Evolutionary conservation across 2,888 invertebrate genomes (phyloP), one percentile per base, ranked within the genome.

Genomic region (Dryococelus australis): DNA sequence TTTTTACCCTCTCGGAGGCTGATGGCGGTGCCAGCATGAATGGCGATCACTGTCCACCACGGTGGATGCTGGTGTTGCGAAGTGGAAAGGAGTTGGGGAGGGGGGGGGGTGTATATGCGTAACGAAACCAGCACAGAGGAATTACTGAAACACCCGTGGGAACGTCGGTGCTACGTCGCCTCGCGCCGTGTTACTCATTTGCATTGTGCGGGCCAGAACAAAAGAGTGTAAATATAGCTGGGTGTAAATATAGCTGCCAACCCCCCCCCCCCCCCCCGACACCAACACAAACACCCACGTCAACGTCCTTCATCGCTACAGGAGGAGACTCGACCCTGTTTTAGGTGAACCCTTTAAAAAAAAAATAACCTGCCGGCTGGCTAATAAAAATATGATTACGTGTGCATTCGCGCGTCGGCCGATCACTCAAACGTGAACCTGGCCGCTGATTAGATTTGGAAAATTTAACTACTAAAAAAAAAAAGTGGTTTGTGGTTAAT

Each of bases 11-110:
- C 65, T n/a, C 16, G 4, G 2, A 1, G 2, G 24, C 65, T 65
- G 65, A 65, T 65, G n/a, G 65, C 65, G n/a, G 65, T 65, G 65
- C 65, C 65, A n/a, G 65, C 65, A 65, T 65, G 65, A n/a, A 65
- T n/a, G n/a, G 65, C 24, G 65, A 65, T 65, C 65, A 9, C 65
- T 65, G 65, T n/a, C 20, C 65, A 65, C 65, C 24, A 3, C 8
- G n/a, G 65, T 65, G 6, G 65, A 6, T 16, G 12, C 47, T 3
- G 47, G 47, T 1, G 35, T 3, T 51, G 51, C 20, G 2, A 0
- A 20, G 8, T 51, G 51, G 51, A 13, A 51, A 51, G 13, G 13
- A 51, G 4, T 2, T 12, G 2, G 51, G 51, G 20, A 20, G 51
- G 65, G 65, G 24, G n/a, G 20, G 47, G 47, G 47, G 6, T 47